phyloP scores from a whole-genome alignment of 2,797 vertebrate genomes.

The Hypotaenidia philippensis region DNA sequence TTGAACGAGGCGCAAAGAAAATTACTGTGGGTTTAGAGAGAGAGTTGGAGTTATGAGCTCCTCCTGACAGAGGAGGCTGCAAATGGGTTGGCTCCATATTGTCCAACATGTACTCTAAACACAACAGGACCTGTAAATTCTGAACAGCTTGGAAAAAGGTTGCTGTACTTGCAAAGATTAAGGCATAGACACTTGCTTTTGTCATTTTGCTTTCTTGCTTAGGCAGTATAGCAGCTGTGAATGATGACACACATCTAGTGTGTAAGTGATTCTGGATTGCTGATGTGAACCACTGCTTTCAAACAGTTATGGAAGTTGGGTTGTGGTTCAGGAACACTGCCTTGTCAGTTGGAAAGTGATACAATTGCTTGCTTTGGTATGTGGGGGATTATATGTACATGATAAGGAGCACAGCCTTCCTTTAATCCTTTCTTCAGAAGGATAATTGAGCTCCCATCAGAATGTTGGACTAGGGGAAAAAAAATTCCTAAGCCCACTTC shows the following conservation, averaged over 20 bases:
- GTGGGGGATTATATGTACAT: background rate
- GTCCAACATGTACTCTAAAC: background rate
- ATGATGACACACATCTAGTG: background rate
- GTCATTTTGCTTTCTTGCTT: background rate
- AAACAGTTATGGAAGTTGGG: background rate
- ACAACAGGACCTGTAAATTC: background rate
- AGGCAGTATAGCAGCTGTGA: background rate
- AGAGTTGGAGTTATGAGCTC: background rate
- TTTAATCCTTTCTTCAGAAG: background rate
- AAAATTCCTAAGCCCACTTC: background rate
- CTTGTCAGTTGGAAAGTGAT: background rate
- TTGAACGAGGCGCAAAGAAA: background rate
- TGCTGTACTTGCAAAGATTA: background rate
- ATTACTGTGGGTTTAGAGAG: background rate
- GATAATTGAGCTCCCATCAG: background rate
- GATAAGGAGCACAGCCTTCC: background rate
- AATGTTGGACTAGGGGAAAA: background rate
- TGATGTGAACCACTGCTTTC: background rate
- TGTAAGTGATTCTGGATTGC: background rate
- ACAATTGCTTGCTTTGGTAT: background rate
- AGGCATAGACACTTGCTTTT: background rate
- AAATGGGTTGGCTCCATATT: background rate
- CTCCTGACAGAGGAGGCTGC: background rate
- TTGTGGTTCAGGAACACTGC: background rate
- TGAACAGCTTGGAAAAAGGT: background rate